A percentile compares a stretch with the other conserved stretches of the same genome.
These are phyloP conservation scores for Chelon auratus DNA, from an alignment of 2,797 vertebrate genomes.

Conservation along the genomic window DNA sequence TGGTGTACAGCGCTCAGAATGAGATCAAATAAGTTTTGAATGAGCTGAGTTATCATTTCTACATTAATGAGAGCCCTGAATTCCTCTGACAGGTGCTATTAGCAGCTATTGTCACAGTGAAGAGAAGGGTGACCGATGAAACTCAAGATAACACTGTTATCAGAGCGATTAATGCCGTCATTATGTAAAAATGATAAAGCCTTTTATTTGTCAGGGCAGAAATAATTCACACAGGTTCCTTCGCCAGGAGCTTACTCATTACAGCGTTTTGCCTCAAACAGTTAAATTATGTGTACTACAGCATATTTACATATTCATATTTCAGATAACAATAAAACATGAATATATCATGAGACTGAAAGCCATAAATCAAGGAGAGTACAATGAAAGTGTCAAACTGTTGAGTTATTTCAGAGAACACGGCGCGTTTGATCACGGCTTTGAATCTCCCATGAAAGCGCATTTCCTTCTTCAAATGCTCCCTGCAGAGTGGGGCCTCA, in stretches of 20 bases:
- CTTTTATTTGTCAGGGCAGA: constrained; percentile 57
- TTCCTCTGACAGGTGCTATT: constrained; percentile 44
- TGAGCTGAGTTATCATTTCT: constrained; percentile 16
- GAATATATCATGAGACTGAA: constrained; percentile 54
- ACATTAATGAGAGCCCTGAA: constrained; percentile 31
- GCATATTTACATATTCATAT: constrained; percentile 21
- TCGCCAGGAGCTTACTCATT: constrained; percentile 31
- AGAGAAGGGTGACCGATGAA: constrained; percentile 59
- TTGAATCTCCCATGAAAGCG: constrained; percentile 66
- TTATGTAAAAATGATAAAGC: constrained; percentile 64
- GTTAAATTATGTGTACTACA: constrained; percentile 34
- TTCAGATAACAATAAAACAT: constrained; percentile 34
- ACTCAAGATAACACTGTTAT: constrained; percentile 55
- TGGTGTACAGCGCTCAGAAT: background rate
- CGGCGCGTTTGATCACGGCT: constrained; percentile 69
- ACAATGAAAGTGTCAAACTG: constrained; percentile 72
- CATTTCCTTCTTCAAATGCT: constrained; percentile 65
- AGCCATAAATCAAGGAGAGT: constrained; percentile 66
- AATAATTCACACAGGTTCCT: constrained; percentile 47
- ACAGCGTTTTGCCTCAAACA: constrained; percentile 46
- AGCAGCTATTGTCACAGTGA: constrained; percentile 42
- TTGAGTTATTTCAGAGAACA: constrained; percentile 69
- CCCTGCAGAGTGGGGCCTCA: constrained; percentile 62
- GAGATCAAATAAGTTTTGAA: background rate
- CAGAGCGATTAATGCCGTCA: constrained; percentile 54